phyloP scores from a whole-genome alignment of 2,797 vertebrate species.

The Spheniscus humboldti region DNA sequence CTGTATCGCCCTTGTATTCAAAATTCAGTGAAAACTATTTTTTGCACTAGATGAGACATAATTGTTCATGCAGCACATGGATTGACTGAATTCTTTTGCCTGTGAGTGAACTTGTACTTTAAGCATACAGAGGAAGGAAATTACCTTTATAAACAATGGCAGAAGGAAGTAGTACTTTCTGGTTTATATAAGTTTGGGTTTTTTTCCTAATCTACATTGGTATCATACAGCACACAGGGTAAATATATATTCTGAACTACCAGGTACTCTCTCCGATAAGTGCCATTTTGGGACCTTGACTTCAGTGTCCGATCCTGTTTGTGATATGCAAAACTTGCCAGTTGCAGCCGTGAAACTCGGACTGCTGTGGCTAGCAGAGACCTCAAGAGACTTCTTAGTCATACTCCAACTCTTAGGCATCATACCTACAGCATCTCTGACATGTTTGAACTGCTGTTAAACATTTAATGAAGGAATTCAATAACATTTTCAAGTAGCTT shows the following conservation, averaged over 20 bases:
- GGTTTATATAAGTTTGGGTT: fast-evolving
- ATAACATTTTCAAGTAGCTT: neutral
- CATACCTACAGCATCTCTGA: neutral
- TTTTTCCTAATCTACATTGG: neutral
- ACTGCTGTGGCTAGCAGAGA: neutral
- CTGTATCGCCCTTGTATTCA: neutral
- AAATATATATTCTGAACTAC: neutral
- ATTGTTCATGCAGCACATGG: neutral
- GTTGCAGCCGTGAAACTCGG: neutral
- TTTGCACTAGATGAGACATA: neutral
- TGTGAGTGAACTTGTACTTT: neutral
- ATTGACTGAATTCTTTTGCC: neutral
- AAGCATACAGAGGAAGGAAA: neutral
- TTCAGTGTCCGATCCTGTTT: neutral
- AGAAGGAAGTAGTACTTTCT: neutral
- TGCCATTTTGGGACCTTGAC: neutral
- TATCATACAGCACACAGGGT: neutral
- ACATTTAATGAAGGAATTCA: neutral
- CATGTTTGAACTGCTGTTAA: neutral
- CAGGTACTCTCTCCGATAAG: neutral
- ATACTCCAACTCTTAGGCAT: neutral
- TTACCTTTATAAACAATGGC: neutral
- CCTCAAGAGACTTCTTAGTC: neutral
- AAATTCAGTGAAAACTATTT: neutral
- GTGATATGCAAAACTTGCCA: neutral